Evolutionary conservation across 53 echinoderm and acorn worm species (phyloP).

Genomic region (Mesocentrotus franciscanus): DNA sequence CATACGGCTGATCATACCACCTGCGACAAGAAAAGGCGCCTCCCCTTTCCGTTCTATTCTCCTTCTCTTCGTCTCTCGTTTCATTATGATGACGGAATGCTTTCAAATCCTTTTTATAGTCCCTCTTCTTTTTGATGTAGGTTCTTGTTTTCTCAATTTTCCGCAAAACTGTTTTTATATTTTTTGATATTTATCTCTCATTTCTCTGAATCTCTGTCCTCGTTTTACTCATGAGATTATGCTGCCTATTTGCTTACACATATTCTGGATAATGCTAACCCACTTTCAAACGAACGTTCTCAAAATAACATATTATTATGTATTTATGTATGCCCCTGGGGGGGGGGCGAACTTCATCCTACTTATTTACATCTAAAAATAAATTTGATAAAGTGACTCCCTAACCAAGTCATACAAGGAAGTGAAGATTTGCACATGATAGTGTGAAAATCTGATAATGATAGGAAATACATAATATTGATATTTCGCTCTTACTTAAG

Average conservation of each 20-base stretch:
- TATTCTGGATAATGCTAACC: too few relatives aligned
- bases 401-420: too few relatives aligned
- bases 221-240: not conserved
- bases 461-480: too few relatives aligned
- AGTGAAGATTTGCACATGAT: too few relatives aligned
- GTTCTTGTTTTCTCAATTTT: not conserved
- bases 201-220: not conserved
- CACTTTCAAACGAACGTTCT: too few relatives aligned
- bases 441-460: too few relatives aligned
- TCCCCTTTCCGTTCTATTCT: not conserved
- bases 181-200: not conserved
- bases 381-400: too few relatives aligned
- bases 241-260: not conserved
- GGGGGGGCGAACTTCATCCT: too few relatives aligned
- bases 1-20: conserved; percentile 8
- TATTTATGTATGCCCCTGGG: too few relatives aligned
- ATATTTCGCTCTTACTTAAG: too few relatives aligned
- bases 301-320: too few relatives aligned
- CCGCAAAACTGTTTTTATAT: not conserved
- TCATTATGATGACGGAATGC: not conserved
- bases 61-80: not conserved
- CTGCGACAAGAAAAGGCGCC: not conserved
- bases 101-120: not conserved
- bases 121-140: not conserved
- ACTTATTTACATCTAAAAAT: too few relatives aligned